Evolutionary conservation across 1,140 invertebrate genomes (phyloP).

Genomic region (Drosophila triauraria): DNA sequence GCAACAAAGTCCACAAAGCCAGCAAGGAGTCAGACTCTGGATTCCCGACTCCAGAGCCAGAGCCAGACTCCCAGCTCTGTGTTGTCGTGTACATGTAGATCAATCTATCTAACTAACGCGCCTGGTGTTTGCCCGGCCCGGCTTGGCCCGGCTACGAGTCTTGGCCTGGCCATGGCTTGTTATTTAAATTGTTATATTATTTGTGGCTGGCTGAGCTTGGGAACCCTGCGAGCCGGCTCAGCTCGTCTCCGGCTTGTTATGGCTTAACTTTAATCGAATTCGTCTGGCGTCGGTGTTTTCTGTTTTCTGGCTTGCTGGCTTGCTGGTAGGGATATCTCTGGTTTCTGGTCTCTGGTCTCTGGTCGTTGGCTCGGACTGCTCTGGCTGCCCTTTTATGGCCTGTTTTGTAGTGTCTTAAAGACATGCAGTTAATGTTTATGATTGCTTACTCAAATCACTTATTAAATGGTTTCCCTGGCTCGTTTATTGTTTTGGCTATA

Average conservation of each 20-base stretch:
- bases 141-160: slow-evolving; percentile 20
- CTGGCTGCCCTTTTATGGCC: slow-evolving; percentile 59
- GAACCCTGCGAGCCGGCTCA: slow-evolving; percentile 57
- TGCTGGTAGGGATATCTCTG: slow-evolving; percentile 11
- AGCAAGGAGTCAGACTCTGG: slow-evolving; percentile 27
- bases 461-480: slow-evolving; percentile 57
- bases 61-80: slow-evolving; percentile 39
- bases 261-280: slow-evolving; percentile 81
- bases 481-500: slow-evolving; percentile 49
- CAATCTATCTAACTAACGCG: slow-evolving; percentile 84
- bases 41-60: neutral
- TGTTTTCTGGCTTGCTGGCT: slow-evolving; percentile 27
- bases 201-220: slow-evolving; percentile 74
- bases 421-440: slow-evolving; percentile 67
- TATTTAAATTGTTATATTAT: slow-evolving; percentile 84
- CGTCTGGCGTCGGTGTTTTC: slow-evolving; percentile 54
- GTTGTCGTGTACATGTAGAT: slow-evolving; percentile 83
- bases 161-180: slow-evolving; percentile 69
- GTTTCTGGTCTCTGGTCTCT: slow-evolving; percentile 12
- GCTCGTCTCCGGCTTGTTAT: slow-evolving; percentile 57
- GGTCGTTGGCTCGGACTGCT: slow-evolving; percentile 14
- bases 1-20: slow-evolving; percentile 37
- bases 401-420: slow-evolving; percentile 59
- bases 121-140: slow-evolving; percentile 69
- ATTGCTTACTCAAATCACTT: slow-evolving; percentile 71